phyloP scores from a whole-genome alignment of 2,888 invertebrate genomes.

The Athrips mouffetella region DNA sequence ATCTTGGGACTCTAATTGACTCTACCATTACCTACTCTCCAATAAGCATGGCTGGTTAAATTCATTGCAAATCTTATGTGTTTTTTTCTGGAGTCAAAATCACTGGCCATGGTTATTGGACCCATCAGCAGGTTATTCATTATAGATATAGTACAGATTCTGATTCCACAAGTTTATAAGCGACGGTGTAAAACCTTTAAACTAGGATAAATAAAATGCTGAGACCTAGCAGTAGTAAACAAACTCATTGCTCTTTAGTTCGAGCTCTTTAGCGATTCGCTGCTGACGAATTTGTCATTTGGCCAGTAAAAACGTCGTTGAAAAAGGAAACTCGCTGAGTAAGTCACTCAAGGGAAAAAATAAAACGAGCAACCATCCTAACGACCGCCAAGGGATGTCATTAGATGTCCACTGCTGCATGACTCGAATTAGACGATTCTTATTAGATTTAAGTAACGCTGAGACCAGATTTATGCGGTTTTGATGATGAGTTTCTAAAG shows the following conservation, averaged over 20 bases:
- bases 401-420: conserved; percentile 63
- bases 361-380: conserved; percentile 57
- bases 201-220: too few species aligned
- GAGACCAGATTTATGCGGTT: conserved; percentile 6
- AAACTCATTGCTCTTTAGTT: not conserved
- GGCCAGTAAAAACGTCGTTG: conserved; percentile 41
- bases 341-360: conserved; percentile 63
- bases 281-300: conserved; percentile 38
- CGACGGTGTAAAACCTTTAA: too few species aligned
- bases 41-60: too few species aligned
- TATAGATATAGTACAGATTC: too few species aligned
- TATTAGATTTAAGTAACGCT: conserved; percentile 26
- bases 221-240: too few species aligned
- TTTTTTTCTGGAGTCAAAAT: too few species aligned
- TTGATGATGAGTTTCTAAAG: not conserved
- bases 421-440: conserved; percentile 46
- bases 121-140: too few species aligned
- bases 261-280: conserved; percentile 10
- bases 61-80: too few species aligned
- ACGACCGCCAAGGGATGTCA: conserved; percentile 66
- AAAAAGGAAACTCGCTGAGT: conserved; percentile 55
- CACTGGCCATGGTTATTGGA: too few species aligned
- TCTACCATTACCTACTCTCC: too few species aligned
- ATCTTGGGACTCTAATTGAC: too few species aligned
- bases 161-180: too few species aligned